Conservation (phyloP, 1,140 invertebrate genomes). For the Temnothorax nylanderi region DNA sequence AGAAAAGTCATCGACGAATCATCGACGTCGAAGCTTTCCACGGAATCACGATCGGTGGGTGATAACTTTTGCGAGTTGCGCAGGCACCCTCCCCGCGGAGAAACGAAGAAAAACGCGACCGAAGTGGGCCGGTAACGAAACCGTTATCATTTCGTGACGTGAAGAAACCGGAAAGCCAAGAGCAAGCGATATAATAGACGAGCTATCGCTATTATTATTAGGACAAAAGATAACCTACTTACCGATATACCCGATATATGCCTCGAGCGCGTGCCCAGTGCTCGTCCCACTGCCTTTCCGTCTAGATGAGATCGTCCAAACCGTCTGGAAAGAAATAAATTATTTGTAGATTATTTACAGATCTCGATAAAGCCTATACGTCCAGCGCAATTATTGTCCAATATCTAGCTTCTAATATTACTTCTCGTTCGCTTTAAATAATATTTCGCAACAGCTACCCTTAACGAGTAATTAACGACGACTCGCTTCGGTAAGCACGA, state of each 20-base stretch:
- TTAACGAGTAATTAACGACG: neutral
- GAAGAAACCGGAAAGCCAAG: slow-evolving; percentile 68
- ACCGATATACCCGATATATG: slow-evolving; percentile 10
- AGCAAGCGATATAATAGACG: neutral
- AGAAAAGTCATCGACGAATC: neutral
- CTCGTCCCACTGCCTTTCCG: slow-evolving; percentile 38
- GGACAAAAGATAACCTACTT: slow-evolving; percentile 77
- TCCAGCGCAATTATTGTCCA: slow-evolving; percentile 14
- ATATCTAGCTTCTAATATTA: slow-evolving; percentile 21
- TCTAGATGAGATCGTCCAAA: slow-evolving; percentile 28
- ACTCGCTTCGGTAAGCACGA: slow-evolving; percentile 56
- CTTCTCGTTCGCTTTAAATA: neutral
- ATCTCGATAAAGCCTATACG: slow-evolving; percentile 35
- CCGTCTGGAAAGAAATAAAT: slow-evolving; percentile 28
- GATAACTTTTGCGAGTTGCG: neutral
- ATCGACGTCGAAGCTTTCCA: neutral
- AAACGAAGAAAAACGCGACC: slow-evolving; percentile 18
- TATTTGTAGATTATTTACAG: slow-evolving; percentile 52
- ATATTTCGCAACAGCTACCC: neutral
- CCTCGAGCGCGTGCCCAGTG: neutral
- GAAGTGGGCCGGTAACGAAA: slow-evolving; percentile 33
- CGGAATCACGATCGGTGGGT: neutral
- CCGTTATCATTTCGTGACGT: slow-evolving; percentile 62
- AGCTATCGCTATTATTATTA: slow-evolving; percentile 8
- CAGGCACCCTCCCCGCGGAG: neutral